Evolutionary conservation across 1,140 invertebrate genomes (phyloP), one percentile per base, ranked within the genome.

Genomic region (Leptopilina boulardi): DNA sequence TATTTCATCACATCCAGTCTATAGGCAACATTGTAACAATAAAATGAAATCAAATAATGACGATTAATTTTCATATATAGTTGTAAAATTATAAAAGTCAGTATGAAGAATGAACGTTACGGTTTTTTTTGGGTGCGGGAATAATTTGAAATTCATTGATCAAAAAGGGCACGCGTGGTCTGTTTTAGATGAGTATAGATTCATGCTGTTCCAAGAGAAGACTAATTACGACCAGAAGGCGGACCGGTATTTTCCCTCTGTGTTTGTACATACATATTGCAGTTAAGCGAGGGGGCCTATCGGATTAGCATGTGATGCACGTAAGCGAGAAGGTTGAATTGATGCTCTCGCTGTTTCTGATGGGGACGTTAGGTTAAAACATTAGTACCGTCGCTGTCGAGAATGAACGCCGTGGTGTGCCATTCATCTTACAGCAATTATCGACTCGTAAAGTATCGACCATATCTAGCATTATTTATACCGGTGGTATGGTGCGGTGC

Each of bases 381-480:
- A 79, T 80, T 51, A 66, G 26, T 66, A 54, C 47, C 19, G 54
- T 11, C 42, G 76, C 76, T 72, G 59, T 54, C 66, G 54, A 21
- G 74, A 56, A 72, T n/a, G 38, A 73, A 70, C 73, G 26, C 47
- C 38, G 59, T 66, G 59, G 15, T 70, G 34, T 26, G 66, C 70
- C 70, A 80, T 78, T 77, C 78, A 42, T 73, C 77, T 54, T 23
- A 38, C 21, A 71, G 74, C 78, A 77, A 84, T 80, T 83, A 83
- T 78, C 76, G 75, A 70, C 82, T 78, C 38, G 80, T 80, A 83
- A 83, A 79, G 76, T 75, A 70, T 70, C 56, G 51, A 59, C 80
- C 77, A 83, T 82, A 75, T 75, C 74, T 76, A 73, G 19, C 74
- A 80, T 83, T 82, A 82, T 78, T 78, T 72, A 66, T 73, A n/a